A percentile compares a stretch with the other conserved stretches of the same genome.
Evolutionary conservation across 2,888 invertebrate species (phyloP).

Genomic region (Drymonia ruficornis): DNA sequence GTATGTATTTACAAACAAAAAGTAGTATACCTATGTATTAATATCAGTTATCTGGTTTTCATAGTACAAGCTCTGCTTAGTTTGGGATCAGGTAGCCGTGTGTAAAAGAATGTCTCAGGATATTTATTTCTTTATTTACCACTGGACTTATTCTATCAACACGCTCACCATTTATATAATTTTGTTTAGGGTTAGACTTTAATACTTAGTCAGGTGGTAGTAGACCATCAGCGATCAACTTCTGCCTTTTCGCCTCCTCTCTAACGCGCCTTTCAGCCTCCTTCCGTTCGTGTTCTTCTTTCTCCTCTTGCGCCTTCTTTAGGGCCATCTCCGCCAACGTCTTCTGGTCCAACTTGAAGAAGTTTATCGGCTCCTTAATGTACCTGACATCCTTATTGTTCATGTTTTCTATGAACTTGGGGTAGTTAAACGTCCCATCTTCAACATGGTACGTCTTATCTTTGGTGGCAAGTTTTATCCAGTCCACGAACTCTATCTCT

Average conservation of each 20-base stretch:
- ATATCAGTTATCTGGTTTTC: no score
- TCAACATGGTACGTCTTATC: conserved; percentile 65
- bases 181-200: not conserved
- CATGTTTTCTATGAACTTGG: conserved; percentile 75
- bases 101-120: no score
- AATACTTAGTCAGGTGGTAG: conserved; percentile 41
- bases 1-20: no score
- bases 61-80: no score
- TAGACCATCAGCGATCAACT: conserved; percentile 69
- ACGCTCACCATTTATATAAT: not conserved
- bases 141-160: not conserved
- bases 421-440: conserved; percentile 59
- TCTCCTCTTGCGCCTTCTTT: conserved; percentile 69
- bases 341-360: conserved; percentile 76
- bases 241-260: conserved; percentile 68
- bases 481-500: conserved; percentile 71
- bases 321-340: conserved; percentile 72
- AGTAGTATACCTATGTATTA: no score
- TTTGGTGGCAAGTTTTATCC: conserved; percentile 60
- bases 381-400: conserved; percentile 66
- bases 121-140: no score
- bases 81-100: no score
- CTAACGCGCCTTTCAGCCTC: conserved; percentile 62
- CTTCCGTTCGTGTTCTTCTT: conserved; percentile 60
- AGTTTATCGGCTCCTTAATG: conserved; percentile 72